A percentile compares a stretch with the other conserved stretches of the same genome.
Evolutionary conservation across 2,113 vertebrate species (phyloP).

Genomic region (Plectropomus leopardus): DNA sequence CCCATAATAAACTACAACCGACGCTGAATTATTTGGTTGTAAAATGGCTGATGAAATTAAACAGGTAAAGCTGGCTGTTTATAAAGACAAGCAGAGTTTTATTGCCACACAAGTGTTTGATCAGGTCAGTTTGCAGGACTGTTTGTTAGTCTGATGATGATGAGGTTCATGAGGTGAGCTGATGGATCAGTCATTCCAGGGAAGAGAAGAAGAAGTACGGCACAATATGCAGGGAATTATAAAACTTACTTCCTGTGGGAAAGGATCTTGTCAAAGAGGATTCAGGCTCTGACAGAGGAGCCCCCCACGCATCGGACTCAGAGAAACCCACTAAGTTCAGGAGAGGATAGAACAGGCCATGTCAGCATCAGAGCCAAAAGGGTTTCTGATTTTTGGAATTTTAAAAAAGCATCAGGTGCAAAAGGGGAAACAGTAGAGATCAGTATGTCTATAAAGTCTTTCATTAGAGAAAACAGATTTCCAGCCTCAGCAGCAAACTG

Average conservation of each 20-base stretch:
- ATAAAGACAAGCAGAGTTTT: conserved; percentile 2
- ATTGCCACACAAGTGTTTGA: conserved; percentile 43
- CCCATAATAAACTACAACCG: not conserved
- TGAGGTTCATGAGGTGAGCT: conserved; percentile 60
- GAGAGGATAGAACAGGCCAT: conserved; percentile 72
- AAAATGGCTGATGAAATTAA: conserved; percentile 70
- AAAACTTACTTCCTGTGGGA: conserved; percentile 96
- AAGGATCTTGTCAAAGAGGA: conserved; percentile 91
- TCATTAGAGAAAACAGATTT: conserved; percentile 4
- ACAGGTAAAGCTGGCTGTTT: conserved; percentile 44
- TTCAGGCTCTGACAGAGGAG: conserved; percentile 87
- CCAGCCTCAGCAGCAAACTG: not conserved
- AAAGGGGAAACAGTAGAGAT: conserved; percentile 12
- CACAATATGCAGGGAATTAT: conserved; percentile 19
- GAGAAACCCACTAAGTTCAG: conserved; percentile 87
- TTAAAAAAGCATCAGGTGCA: not conserved
- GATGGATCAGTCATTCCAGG: conserved; percentile 68
- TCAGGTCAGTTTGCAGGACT: conserved; percentile 19
- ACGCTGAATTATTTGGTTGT: conserved; percentile 32
- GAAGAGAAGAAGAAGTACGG: conserved; percentile 21
- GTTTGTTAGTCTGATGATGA: conserved; percentile 24
- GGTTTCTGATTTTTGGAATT: not conserved
- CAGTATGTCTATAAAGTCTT: conserved; percentile 14
- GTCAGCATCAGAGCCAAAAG: conserved; percentile 39
- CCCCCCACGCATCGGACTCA: conserved; percentile 95